phyloP scores from a whole-genome alignment of 2,113 vertebrate genomes.

The Typhlomys cinereus region DNA sequence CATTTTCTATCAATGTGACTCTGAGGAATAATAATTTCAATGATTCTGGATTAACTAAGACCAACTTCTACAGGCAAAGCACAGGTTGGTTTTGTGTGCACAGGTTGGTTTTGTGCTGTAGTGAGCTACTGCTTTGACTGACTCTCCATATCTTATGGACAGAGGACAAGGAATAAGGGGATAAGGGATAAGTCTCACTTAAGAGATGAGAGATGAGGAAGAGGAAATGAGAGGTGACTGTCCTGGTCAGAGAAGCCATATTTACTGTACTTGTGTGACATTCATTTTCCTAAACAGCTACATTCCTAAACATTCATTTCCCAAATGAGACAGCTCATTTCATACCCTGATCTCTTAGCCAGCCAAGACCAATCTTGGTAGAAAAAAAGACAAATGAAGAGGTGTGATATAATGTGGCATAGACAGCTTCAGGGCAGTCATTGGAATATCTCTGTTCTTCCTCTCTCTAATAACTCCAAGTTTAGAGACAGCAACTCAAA shows the following conservation, averaged over 20 bases:
- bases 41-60: background rate
- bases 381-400: background rate
- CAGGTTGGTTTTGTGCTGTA: background rate
- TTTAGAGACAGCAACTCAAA: background rate
- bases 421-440: background rate
- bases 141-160: background rate
- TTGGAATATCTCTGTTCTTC: background rate
- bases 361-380: background rate
- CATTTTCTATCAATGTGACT: background rate
- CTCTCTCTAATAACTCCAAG: background rate
- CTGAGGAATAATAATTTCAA: background rate
- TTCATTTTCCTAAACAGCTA: background rate
- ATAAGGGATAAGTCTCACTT: background rate
- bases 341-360: background rate
- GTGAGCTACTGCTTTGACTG: background rate
- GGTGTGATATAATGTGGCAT: background rate
- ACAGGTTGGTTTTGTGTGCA: background rate
- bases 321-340: background rate
- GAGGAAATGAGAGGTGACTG: background rate
- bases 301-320: background rate
- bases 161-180: background rate
- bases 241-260: rapidly evolving
- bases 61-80: background rate
- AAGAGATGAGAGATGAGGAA: background rate
- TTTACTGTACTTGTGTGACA: background rate